Percentiles rank a stretch among this genome's conserved stretches.
Evolutionary conservation across 2,797 vertebrate genomes (phyloP).

Genomic region (Salmo trutta): DNA sequence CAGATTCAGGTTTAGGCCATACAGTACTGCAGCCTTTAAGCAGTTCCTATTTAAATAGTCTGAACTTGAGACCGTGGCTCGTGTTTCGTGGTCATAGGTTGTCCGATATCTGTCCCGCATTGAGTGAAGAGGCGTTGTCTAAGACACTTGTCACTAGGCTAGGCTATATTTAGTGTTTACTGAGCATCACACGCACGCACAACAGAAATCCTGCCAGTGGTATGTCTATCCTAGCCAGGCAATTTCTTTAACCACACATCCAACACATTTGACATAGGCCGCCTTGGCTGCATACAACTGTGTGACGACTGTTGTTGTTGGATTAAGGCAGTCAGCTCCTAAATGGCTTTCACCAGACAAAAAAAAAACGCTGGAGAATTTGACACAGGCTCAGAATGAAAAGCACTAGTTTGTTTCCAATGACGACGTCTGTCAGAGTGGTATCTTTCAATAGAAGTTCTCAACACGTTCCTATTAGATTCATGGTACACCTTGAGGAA

Average conservation of each 20-base stretch:
- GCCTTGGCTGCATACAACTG: background rate
- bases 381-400: too few species aligned
- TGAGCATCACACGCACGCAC: background rate
- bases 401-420: too few species aligned
- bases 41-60: conserved; percentile 10
- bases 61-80: conserved; percentile 8
- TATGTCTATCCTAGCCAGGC: background rate
- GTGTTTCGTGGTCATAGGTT: conserved; percentile 23
- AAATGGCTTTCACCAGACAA: background rate
- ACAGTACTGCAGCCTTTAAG: background rate
- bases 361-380: background rate
- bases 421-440: too few species aligned
- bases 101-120: conserved; percentile 31
- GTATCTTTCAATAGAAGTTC: background rate
- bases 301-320: background rate
- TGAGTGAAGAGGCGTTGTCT: background rate
- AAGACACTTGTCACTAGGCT: background rate
- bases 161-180: background rate
- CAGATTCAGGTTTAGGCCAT: background rate
- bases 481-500: background rate
- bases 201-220: background rate
- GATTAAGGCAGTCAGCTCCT: background rate
- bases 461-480: background rate
- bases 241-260: background rate
- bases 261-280: background rate